Evolutionary conservation across 2,888 invertebrate species (phyloP).

Genomic region (Platynereis dumerilii): DNA sequence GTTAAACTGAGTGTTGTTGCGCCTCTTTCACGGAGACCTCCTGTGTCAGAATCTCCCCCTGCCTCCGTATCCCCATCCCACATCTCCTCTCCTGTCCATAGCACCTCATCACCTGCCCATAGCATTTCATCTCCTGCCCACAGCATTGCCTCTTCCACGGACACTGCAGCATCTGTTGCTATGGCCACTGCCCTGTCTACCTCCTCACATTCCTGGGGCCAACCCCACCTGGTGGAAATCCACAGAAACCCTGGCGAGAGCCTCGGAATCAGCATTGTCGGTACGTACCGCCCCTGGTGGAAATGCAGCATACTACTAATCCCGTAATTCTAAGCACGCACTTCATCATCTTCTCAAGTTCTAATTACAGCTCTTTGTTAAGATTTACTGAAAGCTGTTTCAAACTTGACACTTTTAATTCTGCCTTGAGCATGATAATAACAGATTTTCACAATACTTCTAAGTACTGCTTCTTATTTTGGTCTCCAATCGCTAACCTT

Average conservation of each 20-base stretch:
- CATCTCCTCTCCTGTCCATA: neutral
- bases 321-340: too few species aligned
- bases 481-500: too few species aligned
- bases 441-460: too few species aligned
- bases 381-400: too few species aligned
- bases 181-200: constrained; percentile 7
- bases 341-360: too few species aligned
- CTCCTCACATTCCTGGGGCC: constrained; percentile 6
- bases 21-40: constrained; percentile 5
- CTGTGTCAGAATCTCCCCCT: neutral
- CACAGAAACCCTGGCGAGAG: constrained; percentile 78
- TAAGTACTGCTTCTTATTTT: too few species aligned
- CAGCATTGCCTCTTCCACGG: neutral
- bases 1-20: too few species aligned
- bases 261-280: constrained; percentile 95
- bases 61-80: neutral
- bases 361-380: too few species aligned
- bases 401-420: too few species aligned
- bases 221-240: constrained; percentile 76
- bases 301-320: too few species aligned
- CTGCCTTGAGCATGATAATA: too few species aligned
- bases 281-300: constrained; percentile 58
- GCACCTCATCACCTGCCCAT: neutral
- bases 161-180: constrained; percentile 2
- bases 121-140: neutral